phyloP scores from a whole-genome alignment of 1,140 invertebrate genomes.

The Brachionus asplanchnoidis region DNA sequence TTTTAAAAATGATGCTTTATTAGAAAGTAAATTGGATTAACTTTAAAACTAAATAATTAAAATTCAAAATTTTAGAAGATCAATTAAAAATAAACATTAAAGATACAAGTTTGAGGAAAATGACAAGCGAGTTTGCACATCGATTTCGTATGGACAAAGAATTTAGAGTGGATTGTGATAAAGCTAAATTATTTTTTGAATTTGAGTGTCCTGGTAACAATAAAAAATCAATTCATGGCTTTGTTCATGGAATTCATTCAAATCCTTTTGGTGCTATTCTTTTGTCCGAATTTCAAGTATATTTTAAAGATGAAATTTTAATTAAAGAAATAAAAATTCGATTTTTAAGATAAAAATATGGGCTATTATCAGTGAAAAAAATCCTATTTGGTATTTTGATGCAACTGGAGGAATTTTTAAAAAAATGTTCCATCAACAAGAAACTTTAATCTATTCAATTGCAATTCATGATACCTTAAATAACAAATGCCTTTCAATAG shows the following conservation, averaged over 20 bases:
- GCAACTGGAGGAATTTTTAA: neutral
- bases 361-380: too few relatives aligned
- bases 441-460: neutral
- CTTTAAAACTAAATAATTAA: neutral
- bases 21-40: neutral
- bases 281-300: neutral
- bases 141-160: neutral
- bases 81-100: neutral
- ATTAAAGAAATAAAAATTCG: neutral
- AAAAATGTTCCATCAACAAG: neutral
- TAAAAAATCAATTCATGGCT: neutral
- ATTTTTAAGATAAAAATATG: neutral
- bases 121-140: neutral
- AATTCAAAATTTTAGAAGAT: neutral
- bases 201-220: neutral
- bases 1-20: neutral
- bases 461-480: neutral
- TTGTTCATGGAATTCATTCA: neutral
- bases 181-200: neutral
- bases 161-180: neutral
- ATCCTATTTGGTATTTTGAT: neutral
- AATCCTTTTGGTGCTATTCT: neutral
- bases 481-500: neutral
- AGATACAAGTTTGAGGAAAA: neutral
- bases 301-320: neutral